Evolutionary conservation across 2,113 vertebrate species (phyloP), one percentile per base, ranked within the genome.

Genomic region (Hippocampus abdominalis): DNA sequence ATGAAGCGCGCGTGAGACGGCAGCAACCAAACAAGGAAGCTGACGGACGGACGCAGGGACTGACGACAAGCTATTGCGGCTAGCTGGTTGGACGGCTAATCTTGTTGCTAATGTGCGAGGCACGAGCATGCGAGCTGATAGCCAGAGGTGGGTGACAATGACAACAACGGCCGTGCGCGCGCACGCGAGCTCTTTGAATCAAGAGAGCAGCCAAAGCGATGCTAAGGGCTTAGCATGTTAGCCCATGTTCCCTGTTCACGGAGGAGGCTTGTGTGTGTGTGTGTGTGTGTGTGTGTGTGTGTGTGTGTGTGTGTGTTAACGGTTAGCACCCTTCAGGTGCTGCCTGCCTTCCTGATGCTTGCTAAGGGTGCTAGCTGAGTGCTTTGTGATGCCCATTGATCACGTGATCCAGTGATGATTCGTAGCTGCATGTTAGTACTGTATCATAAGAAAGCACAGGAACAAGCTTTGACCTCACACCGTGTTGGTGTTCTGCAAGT

Each of bases 81-180:
- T 76, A n/a, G 48, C 25, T 89, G 86, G 84, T 82, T 64, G 36
- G 86, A 87, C 86, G 73, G 73, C 88, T 78, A 74, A 79, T 62
- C 77, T 71, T 57, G 61, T 89, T 88, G 91, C 91, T 92, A 82
- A 93, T 93, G 92, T 90, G 82, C 83, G 81, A 84, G 73, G 87
- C 69, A 80, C 87, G 89, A 92, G 85, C 68, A 92, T 93, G 92
- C 90, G 89, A 82, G 81, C 83, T 79, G 83, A 84, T 71, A 82
- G 87, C 70, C 71, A 86, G 80, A 93, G 92, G 92, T 93, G 69
- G 89, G 90, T 81, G 53, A 16, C 40, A 18, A 44, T 81, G 53
- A 16, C 40, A 18, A 44, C 64, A 25, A 46, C 42, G 8, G 49
- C 8, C 40, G 69, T 51, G 1, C 40, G 13, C 48, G 36, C 12